Evolutionary conservation across 2,113 vertebrate species (phyloP).

Genomic region (Proterorhinus semilunaris): DNA sequence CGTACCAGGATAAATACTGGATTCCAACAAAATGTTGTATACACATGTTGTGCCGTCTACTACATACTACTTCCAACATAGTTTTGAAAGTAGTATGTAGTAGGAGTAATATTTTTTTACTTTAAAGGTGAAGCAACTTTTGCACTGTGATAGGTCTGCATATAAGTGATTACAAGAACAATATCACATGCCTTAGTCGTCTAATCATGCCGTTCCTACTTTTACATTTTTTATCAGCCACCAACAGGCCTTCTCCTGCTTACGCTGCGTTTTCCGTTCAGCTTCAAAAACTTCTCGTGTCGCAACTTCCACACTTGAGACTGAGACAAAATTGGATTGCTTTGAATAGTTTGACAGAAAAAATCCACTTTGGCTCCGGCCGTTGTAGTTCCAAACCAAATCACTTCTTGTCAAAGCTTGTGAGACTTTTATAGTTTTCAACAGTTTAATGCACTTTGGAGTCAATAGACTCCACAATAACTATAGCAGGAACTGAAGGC

Average conservation of each 20-base stretch:
- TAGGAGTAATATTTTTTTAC: no score
- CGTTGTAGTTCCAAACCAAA: slow-evolving; percentile 1
- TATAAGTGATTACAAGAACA: no score
- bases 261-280: neutral
- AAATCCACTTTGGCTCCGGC: slow-evolving; percentile 5
- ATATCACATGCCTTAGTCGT: no score
- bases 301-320: neutral
- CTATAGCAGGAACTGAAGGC: neutral
- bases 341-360: slow-evolving; percentile 10
- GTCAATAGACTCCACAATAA: slow-evolving; percentile 8
- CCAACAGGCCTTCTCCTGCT: neutral
- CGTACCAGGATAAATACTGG: no score
- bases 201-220: neutral
- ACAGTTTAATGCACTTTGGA: slow-evolving; percentile 4
- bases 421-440: slow-evolving; percentile 1
- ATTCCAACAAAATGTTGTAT: no score
- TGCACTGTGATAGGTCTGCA: no score
- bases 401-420: slow-evolving; percentile 5
- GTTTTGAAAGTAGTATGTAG: no score
- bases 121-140: no score
- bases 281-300: neutral
- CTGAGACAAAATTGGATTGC: neutral
- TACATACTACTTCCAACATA: no score
- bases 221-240: neutral
- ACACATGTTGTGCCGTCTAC: no score